phyloP scores from a whole-genome alignment of 2,888 invertebrate genomes.

The Macrostomum cliftonense region DNA sequence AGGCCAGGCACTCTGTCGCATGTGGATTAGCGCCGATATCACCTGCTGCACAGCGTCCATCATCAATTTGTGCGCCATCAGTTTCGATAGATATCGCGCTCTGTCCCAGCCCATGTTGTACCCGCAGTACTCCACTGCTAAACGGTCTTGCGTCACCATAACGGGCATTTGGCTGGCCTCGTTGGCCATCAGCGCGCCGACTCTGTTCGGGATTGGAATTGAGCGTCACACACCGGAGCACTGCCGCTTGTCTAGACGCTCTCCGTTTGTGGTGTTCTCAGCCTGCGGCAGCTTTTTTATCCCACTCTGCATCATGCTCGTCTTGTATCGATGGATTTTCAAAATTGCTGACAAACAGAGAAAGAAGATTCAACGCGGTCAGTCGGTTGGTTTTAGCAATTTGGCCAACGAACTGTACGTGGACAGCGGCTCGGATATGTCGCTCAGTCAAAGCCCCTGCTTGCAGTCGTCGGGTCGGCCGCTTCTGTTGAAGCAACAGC shows the following conservation, averaged over 20 bases:
- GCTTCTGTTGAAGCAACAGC: neutral
- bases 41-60: conserved; percentile 13
- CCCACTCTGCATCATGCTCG: conserved; percentile 17
- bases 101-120: conserved; percentile 12
- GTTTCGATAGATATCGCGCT: conserved; percentile 11
- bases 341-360: conserved; percentile 12
- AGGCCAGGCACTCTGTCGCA: conserved; percentile 6
- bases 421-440: neutral
- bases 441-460: conserved; percentile 37
- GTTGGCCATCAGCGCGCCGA: conserved; percentile 8
- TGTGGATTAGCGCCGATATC: conserved; percentile 11
- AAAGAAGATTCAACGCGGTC: conserved; percentile 8
- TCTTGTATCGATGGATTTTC: conserved; percentile 19
- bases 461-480: no score
- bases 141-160: conserved; percentile 5
- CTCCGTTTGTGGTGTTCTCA: conserved; percentile 18
- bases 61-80: conserved; percentile 12
- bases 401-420: neutral
- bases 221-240: conserved; percentile 11
- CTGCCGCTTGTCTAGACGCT: conserved; percentile 16
- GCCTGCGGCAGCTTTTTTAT: conserved; percentile 19
- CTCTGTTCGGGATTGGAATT: conserved; percentile 16
- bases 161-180: conserved; percentile 9
- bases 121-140: conserved; percentile 10
- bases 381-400: neutral